Conservation (phyloP, 1,140 invertebrate species). For the Saxidomus purpurata region DNA sequence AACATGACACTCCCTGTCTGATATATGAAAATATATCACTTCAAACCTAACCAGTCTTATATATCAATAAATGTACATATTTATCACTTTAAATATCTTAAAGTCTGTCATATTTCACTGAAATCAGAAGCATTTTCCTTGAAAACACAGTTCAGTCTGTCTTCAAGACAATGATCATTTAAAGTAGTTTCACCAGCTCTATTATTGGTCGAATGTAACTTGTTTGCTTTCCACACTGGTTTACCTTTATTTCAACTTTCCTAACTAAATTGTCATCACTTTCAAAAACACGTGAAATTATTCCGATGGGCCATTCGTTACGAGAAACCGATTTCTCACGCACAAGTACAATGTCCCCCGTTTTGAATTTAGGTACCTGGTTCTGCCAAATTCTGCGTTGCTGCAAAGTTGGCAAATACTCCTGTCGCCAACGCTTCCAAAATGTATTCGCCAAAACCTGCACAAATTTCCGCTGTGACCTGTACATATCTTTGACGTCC, state of each 20-base stretch:
- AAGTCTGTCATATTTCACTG: no score
- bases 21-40: no score
- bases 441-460: neutral
- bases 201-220: no score
- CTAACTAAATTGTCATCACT: neutral
- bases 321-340: conserved; percentile 54
- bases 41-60: no score
- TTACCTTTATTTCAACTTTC: neutral
- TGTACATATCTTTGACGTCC: neutral
- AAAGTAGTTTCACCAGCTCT: no score
- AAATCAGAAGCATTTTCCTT: no score
- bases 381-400: neutral
- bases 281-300: conserved; percentile 6
- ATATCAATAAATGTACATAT: no score
- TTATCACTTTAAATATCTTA: no score
- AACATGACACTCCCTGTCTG: no score
- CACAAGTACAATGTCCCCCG: conserved; percentile 61
- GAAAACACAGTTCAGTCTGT: no score
- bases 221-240: no score
- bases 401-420: neutral
- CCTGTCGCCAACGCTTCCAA: neutral
- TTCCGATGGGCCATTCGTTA: conserved; percentile 58
- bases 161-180: no score
- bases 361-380: conserved; percentile 4
- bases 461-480: neutral